Conservation (phyloP, 2,888 invertebrate species). For the Lypha dubia region DNA sequence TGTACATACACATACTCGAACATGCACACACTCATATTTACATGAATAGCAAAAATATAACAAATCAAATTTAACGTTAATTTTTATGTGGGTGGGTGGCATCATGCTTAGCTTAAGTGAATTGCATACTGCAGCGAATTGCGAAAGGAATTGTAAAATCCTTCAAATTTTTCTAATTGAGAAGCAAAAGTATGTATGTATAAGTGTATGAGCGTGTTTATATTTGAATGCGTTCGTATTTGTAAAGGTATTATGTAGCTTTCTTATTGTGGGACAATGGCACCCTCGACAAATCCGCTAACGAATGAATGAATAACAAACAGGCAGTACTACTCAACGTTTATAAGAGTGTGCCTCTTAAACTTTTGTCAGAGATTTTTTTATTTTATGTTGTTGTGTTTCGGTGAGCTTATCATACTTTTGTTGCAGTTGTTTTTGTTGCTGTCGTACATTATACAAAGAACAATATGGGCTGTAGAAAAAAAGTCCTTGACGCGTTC, state of each 20-base stretch:
- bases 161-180: slow-evolving; percentile 73
- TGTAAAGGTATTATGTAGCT: slow-evolving; percentile 66
- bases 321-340: slow-evolving; percentile 59
- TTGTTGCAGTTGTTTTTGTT: slow-evolving; percentile 33
- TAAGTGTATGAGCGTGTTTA: slow-evolving; percentile 13
- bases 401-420: slow-evolving; percentile 45
- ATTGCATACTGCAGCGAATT: slow-evolving; percentile 72
- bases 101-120: slow-evolving; percentile 66
- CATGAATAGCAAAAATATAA: slow-evolving; percentile 8
- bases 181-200: slow-evolving; percentile 63
- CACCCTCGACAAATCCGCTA: slow-evolving; percentile 70
- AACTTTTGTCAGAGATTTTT: slow-evolving; percentile 66
- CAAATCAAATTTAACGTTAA: slow-evolving; percentile 41
- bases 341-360: slow-evolving; percentile 65
- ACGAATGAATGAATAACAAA: slow-evolving; percentile 60
- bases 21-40: not conserved
- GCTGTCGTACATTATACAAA: slow-evolving; percentile 52
- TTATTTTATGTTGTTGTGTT: slow-evolving; percentile 48
- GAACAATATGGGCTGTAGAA: slow-evolving; percentile 67
- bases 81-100: slow-evolving; percentile 36
- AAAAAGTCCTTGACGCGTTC: slow-evolving; percentile 79
- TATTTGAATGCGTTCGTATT: slow-evolving; percentile 35
- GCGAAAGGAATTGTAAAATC: slow-evolving; percentile 71
- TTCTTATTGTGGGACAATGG: slow-evolving; percentile 69
- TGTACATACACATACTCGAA: not conserved